phyloP scores from a whole-genome alignment of 1,140 invertebrate species.

The Calliopsis andreniformis region DNA sequence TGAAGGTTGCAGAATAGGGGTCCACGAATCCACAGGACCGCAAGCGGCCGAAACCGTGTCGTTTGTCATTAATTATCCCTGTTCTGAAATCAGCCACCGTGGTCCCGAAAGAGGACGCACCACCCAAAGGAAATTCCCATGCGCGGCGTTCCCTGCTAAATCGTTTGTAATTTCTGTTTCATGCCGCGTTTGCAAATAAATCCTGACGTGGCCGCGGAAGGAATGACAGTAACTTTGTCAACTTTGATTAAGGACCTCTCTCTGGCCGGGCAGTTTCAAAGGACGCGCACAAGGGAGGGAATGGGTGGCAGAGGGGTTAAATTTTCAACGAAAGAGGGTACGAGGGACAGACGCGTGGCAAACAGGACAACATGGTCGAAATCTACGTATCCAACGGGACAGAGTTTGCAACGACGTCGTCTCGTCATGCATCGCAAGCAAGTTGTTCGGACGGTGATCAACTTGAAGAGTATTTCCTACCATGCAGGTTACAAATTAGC shows the following conservation, averaged over 20 bases:
- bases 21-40: too few species aligned
- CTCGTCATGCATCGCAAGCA: conserved; percentile 15
- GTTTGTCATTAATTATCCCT: conserved; percentile 2
- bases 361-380: conserved; percentile 26
- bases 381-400: conserved; percentile 4
- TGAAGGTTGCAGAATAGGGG: too few species aligned
- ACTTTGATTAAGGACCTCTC: conserved; percentile 39
- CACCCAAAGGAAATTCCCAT: neutral
- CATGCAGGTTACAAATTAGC: conserved; percentile 22
- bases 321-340: conserved; percentile 19
- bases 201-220: conserved; percentile 23
- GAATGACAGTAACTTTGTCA: conserved; percentile 34
- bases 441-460: conserved; percentile 18
- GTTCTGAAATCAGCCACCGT: neutral
- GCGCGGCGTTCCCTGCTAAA: neutral
- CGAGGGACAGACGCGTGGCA: neutral
- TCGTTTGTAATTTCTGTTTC: conserved; percentile 30
- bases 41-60: neutral
- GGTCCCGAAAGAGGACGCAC: neutral
- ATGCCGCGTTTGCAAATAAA: conserved; percentile 31
- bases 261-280: conserved; percentile 21
- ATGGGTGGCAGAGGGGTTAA: neutral
- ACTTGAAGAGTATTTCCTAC: conserved; percentile 17
- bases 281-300: neutral
- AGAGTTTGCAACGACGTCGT: conserved; percentile 8